These are phyloP conservation scores for Pandemis heparana DNA, from an alignment of 2,888 invertebrate genomes.

Conservation along the genomic window DNA sequence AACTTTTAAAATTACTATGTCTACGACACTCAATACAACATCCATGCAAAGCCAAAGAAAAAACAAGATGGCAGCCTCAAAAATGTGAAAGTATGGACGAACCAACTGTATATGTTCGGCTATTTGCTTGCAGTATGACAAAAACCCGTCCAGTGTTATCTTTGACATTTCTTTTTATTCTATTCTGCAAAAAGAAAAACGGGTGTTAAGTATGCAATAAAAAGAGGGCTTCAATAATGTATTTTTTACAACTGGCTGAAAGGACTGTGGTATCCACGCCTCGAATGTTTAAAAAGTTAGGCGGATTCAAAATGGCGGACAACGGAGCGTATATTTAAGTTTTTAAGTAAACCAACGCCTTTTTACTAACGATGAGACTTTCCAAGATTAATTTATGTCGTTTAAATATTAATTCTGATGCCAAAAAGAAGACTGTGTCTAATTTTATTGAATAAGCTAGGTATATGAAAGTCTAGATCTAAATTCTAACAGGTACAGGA, in stretches of 20 bases:
- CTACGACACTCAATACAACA: background rate
- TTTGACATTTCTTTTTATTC: conserved; percentile 79
- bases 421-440: background rate
- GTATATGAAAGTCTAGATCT: background rate
- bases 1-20: background rate
- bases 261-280: background rate
- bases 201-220: conserved; percentile 43
- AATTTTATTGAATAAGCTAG: background rate
- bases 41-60: conserved; percentile 44
- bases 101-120: conserved; percentile 85
- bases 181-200: conserved; percentile 80
- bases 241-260: background rate
- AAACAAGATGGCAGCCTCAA: conserved; percentile 58
- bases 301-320: background rate
- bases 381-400: background rate
- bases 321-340: background rate
- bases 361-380: background rate
- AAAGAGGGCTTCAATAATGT: conserved; percentile 5
- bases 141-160: conserved; percentile 84
- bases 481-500: conserved; percentile 35
- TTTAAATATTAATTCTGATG: background rate
- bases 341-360: background rate
- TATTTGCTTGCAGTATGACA: conserved; percentile 86
- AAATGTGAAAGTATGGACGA: conserved; percentile 74
- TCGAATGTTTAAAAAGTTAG: background rate